These are phyloP conservation scores for Natator depressus DNA, from an alignment of 2,113 vertebrate species.

Conservation along the genomic window DNA sequence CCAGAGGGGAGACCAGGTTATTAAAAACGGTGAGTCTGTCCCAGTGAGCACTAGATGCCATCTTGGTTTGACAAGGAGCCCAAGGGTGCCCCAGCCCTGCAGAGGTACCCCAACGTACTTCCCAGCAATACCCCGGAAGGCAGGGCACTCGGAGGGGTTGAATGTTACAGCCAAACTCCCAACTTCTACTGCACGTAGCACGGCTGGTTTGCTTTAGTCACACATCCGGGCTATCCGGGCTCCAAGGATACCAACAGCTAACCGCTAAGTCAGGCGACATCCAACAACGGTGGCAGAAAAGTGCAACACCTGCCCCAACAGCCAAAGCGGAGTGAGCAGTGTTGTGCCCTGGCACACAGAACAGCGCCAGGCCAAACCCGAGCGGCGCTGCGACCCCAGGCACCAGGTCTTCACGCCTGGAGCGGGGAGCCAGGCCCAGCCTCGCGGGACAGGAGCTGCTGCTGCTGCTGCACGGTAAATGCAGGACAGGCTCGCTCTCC, in stretches of 20 bases:
- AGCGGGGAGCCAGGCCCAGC: neutral
- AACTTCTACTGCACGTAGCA: conserved; percentile 4
- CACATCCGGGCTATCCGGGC: neutral
- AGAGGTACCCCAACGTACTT: neutral
- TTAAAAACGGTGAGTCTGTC: neutral
- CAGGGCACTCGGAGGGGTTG: neutral
- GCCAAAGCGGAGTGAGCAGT: too few relatives aligned
- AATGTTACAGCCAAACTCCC: neutral
- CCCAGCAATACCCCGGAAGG: neutral
- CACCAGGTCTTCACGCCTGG: neutral
- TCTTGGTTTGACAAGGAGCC: neutral
- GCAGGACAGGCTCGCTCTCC: too few relatives aligned
- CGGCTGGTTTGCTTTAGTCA: neutral
- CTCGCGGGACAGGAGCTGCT: neutral
- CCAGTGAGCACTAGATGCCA: neutral
- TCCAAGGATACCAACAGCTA: neutral
- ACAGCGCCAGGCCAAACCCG: neutral
- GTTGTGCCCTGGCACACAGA: neutral
- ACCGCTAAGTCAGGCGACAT: neutral
- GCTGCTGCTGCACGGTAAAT: neutral
- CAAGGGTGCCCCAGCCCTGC: neutral
- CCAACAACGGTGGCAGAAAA: neutral
- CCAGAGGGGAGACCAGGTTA: neutral
- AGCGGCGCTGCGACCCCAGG: neutral
- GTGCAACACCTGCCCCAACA: too few relatives aligned